Evolutionary conservation across 2,797 vertebrate genomes (phyloP).

Genomic region (Sebastes variabilis): DNA sequence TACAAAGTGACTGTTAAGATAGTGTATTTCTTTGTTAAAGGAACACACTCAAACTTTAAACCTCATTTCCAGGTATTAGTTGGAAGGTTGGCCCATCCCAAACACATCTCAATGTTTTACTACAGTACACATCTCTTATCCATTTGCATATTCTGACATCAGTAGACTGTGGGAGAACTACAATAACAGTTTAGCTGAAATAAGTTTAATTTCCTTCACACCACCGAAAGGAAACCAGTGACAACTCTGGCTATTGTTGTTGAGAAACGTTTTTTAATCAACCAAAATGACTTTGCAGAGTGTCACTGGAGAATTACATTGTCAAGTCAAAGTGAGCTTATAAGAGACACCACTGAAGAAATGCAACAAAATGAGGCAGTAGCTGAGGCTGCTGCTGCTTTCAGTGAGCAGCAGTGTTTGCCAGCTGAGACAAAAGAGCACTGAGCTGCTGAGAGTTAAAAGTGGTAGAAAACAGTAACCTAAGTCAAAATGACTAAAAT

Average conservation of each 20-base stretch:
- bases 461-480: background rate
- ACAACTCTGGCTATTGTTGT: background rate
- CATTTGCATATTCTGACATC: background rate
- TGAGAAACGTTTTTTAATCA: slow-evolving; percentile 16
- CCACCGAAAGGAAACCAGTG: background rate
- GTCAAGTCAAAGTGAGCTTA: slow-evolving; percentile 8
- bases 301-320: slow-evolving; percentile 7
- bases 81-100: background rate
- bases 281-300: slow-evolving; percentile 12
- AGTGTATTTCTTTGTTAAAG: background rate
- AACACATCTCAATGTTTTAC: background rate
- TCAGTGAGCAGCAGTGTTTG: background rate
- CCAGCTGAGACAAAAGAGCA: background rate
- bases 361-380: slow-evolving; percentile 19
- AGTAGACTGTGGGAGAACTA: background rate
- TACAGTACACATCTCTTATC: background rate
- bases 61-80: background rate
- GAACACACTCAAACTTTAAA: background rate
- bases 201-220: background rate
- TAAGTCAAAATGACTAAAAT: background rate
- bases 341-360: background rate
- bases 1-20: background rate
- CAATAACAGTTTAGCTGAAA: background rate
- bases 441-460: background rate
- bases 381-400: background rate